Percentiles rank a stretch among this genome's conserved stretches.
Evolutionary conservation across 2,888 invertebrate species (phyloP).

Genomic region (Platycheirus albimanus): DNA sequence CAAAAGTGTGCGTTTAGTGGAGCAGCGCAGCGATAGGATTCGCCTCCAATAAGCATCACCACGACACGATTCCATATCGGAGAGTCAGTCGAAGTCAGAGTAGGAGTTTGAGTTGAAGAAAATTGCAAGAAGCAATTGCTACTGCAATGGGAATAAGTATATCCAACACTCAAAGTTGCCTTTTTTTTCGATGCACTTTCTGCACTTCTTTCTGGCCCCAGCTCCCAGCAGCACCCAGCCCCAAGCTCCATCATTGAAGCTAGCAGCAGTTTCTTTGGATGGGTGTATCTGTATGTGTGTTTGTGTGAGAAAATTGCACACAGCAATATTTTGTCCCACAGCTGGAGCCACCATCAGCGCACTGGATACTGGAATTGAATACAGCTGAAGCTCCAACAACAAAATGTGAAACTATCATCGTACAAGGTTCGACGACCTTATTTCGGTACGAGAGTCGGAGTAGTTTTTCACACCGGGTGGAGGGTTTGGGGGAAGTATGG

Average conservation of each 20-base stretch:
- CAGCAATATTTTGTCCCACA: constrained; percentile 34
- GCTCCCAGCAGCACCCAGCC: too few relatives aligned
- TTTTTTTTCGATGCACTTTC: constrained; percentile 21
- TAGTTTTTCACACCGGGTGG: constrained; percentile 61
- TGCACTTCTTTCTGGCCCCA: not conserved
- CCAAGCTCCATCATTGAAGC: not conserved
- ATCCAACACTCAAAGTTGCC: constrained; percentile 56
- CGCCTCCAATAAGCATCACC: not conserved
- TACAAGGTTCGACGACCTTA: constrained; percentile 67
- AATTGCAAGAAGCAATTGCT: constrained; percentile 67
- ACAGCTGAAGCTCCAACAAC: constrained; percentile 51
- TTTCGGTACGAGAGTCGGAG: constrained; percentile 71
- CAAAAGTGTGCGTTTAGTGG: constrained; percentile 74
- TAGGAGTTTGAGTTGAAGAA: too few relatives aligned
- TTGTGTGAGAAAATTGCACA: constrained; percentile 57
- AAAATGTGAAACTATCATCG: constrained; percentile 72
- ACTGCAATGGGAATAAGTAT: constrained; percentile 71
- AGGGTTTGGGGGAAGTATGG: constrained; percentile 21
- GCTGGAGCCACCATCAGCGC: constrained; percentile 22
- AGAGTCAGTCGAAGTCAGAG: too few relatives aligned
- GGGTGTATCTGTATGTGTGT: not conserved
- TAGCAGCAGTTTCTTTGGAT: not conserved
- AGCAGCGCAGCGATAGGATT: constrained; percentile 54
- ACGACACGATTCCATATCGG: constrained; percentile 15
- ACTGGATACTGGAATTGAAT: not conserved